Evolutionary conservation across 2,888 invertebrate species (phyloP).

Genomic region (Blera fallax): DNA sequence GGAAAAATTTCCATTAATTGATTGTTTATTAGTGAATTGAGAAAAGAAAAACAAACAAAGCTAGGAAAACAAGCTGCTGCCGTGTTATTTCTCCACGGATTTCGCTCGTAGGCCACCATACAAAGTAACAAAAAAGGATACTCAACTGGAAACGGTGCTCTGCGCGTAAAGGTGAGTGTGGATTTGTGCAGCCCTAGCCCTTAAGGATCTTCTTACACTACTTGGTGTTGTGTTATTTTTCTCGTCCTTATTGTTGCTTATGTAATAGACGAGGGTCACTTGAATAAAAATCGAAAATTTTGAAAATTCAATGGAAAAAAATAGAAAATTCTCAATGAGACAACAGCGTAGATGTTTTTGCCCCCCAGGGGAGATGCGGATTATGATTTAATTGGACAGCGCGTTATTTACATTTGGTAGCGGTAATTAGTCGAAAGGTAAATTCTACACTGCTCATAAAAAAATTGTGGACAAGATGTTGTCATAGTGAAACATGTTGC

Average conservation of each 20-base stretch:
- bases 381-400: background rate
- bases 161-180: constrained; percentile 54
- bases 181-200: background rate
- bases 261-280: constrained; percentile 24
- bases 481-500: no score
- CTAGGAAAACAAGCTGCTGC: constrained; percentile 29
- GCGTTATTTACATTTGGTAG: constrained; percentile 6
- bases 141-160: constrained; percentile 49
- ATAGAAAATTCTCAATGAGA: background rate
- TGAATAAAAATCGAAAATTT: constrained; percentile 10
- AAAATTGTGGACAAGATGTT: constrained; percentile 9
- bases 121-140: constrained; percentile 39
- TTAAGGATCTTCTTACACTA: background rate
- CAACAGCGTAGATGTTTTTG: background rate
- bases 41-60: constrained; percentile 30
- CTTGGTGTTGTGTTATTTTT: constrained; percentile 5
- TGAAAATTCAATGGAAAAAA: background rate
- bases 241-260: constrained; percentile 35
- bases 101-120: background rate
- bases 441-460: background rate
- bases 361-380: no score
- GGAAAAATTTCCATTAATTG: constrained; percentile 26
- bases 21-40: constrained; percentile 39
- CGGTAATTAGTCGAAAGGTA: background rate
- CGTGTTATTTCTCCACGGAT: constrained; percentile 6